Conservation (phyloP, 2,113 vertebrate genomes). For the Gallinago paraguaiae region DNA sequence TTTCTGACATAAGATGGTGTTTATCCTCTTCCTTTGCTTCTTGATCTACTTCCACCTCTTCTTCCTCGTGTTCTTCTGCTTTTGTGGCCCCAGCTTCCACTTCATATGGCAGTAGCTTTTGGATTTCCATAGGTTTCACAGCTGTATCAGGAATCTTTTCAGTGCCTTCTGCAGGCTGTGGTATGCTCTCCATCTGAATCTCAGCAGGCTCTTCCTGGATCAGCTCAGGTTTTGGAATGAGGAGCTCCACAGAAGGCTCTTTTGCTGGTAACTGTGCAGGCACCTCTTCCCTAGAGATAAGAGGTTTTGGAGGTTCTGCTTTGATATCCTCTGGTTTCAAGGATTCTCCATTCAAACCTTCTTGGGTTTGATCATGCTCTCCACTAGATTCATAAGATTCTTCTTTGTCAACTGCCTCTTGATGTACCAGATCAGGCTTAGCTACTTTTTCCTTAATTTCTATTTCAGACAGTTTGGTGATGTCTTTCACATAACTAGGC, state of each 20-base stretch:
- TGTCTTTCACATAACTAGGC: slow-evolving; percentile 56
- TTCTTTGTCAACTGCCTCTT: slow-evolving; percentile 96
- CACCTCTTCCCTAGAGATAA: slow-evolving; percentile 49
- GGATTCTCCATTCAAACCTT: slow-evolving; percentile 73
- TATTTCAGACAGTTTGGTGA: slow-evolving; percentile 66
- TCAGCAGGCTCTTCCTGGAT: slow-evolving; percentile 59
- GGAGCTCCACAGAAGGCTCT: slow-evolving; percentile 13
- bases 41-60: slow-evolving; percentile 67
- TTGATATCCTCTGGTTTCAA: slow-evolving; percentile 72
- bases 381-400: slow-evolving; percentile 92
- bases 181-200: slow-evolving; percentile 74
- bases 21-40: slow-evolving; percentile 71
- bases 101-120: slow-evolving; percentile 28
- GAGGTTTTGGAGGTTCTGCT: slow-evolving; percentile 59
- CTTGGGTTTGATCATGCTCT: slow-evolving; percentile 75
- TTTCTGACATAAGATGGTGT: slow-evolving; percentile 70
- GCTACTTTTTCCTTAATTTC: slow-evolving; percentile 93
- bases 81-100: background rate
- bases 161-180: slow-evolving; percentile 51
- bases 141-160: slow-evolving; percentile 37
- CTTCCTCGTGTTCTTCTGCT: slow-evolving; percentile 44
- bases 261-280: slow-evolving; percentile 49
- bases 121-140: slow-evolving; percentile 31
- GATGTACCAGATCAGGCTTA: slow-evolving; percentile 92
- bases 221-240: slow-evolving; percentile 43